Conservation (phyloP, 2,113 vertebrate species). For the Oophaga pumilio region DNA sequence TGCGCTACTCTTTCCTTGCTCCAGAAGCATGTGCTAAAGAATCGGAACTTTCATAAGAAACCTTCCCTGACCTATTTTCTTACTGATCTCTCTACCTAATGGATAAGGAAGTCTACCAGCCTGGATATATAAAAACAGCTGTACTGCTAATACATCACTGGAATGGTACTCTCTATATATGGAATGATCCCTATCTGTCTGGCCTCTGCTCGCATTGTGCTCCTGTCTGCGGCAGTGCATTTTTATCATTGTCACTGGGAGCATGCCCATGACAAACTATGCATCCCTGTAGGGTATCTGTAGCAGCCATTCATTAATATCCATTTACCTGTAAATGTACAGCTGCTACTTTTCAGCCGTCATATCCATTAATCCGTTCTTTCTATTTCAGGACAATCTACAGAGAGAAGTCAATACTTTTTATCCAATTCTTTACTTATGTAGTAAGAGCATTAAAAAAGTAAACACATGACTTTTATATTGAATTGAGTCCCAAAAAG, state of each 20-base stretch:
- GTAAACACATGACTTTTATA: background rate
- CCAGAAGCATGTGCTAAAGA: background rate
- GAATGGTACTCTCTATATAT: background rate
- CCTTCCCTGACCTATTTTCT: background rate
- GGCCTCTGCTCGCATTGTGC: background rate
- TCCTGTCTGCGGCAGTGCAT: conserved; percentile 12
- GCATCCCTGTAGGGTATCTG: background rate
- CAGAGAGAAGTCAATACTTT: background rate
- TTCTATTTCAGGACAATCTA: background rate
- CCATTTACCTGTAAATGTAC: conserved; percentile 18
- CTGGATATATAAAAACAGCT: background rate
- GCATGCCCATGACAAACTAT: conserved; percentile 12
- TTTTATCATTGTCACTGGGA: conserved; percentile 39
- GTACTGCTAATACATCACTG: background rate
- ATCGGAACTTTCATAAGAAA: background rate
- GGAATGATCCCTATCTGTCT: background rate
- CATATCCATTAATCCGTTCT: conserved; percentile 3
- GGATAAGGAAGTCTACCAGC: background rate
- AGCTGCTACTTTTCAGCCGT: conserved; percentile 7
- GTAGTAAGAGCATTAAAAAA: background rate
- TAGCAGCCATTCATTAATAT: conserved; percentile 29
- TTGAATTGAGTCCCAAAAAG: background rate
- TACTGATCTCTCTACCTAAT: background rate
- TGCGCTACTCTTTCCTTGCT: no score
- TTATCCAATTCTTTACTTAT: background rate